phyloP scores from a whole-genome alignment of 2,888 invertebrate genomes.

The Drosophila paramelanica region DNA sequence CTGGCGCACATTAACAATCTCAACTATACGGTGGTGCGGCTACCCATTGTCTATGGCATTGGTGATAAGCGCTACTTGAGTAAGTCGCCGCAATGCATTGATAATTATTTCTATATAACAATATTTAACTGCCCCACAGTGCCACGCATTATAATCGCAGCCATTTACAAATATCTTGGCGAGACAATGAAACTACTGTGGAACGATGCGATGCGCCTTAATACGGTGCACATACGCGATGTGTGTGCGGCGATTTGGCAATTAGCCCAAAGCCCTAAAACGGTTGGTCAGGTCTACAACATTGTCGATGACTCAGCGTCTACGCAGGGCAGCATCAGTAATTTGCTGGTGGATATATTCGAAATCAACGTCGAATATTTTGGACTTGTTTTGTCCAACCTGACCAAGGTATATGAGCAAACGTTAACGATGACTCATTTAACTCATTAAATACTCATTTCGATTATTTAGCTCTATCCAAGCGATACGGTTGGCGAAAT shows the following conservation, averaged over 20 bases:
- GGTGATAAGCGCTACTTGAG: constrained; percentile 94
- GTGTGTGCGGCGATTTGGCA: constrained; percentile 93
- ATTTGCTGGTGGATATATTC: constrained; percentile 92
- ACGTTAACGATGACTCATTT: constrained; percentile 36
- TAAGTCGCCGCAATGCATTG: constrained; percentile 85
- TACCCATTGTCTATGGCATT: constrained; percentile 94
- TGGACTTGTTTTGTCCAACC: constrained; percentile 91
- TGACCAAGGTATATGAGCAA: constrained; percentile 89
- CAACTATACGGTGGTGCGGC: constrained; percentile 91
- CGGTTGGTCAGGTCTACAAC: constrained; percentile 90
- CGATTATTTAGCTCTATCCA: constrained; percentile 89
- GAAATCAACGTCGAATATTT: constrained; percentile 94
- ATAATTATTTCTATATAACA: constrained; percentile 37
- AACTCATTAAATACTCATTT: constrained; percentile 17
- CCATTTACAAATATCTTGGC: constrained; percentile 93
- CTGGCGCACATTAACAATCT: constrained; percentile 88
- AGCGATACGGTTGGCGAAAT: constrained; percentile 93
- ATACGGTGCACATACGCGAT: constrained; percentile 95
- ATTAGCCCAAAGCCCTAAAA: constrained; percentile 86
- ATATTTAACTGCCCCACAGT: constrained; percentile 86
- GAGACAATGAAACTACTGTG: constrained; percentile 97
- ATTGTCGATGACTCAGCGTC: constrained; percentile 93
- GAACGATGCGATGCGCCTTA: constrained; percentile 93
- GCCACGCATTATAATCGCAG: constrained; percentile 93
- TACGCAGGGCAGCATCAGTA: constrained; percentile 93